Conservation (phyloP, 2,113 vertebrate species). For the Oryzias woworae region DNA sequence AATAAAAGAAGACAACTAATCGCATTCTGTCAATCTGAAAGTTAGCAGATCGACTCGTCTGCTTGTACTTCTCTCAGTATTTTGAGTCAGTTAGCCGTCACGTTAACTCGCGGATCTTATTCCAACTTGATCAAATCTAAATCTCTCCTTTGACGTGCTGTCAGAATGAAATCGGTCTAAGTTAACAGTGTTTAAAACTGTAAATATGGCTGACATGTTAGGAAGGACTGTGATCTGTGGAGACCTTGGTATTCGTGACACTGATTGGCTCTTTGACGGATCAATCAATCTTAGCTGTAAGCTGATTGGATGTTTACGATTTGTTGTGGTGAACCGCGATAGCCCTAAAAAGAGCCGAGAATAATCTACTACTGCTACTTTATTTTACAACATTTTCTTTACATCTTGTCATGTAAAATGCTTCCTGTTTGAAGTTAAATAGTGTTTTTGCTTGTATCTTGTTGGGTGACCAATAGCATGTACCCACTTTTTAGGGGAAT, state of each 20-base stretch:
- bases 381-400: no score
- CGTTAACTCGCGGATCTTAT: not conserved
- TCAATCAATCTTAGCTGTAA: conserved; percentile 36
- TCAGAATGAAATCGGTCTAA: not conserved
- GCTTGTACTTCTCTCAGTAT: conserved; percentile 5
- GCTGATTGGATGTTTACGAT: conserved; percentile 61
- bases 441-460: no score
- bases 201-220: conserved; percentile 83
- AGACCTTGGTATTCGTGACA: conserved; percentile 21
- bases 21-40: conserved; percentile 39
- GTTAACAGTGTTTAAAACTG: conserved; percentile 60
- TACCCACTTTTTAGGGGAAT: conserved; percentile 37
- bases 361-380: conserved; percentile 9
- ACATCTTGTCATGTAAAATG: no score
- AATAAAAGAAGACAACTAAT: conserved; percentile 18
- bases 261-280: conserved; percentile 49
- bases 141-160: not conserved
- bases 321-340: conserved; percentile 26
- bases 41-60: conserved; percentile 56
- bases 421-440: no score
- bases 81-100: conserved; percentile 3
- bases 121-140: not conserved
- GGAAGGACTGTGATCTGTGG: conserved; percentile 58
- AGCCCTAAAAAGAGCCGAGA: conserved; percentile 17
- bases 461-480: not conserved